Evolutionary conservation across 2,888 invertebrate species (phyloP).

Genomic region (Seira musarum): DNA sequence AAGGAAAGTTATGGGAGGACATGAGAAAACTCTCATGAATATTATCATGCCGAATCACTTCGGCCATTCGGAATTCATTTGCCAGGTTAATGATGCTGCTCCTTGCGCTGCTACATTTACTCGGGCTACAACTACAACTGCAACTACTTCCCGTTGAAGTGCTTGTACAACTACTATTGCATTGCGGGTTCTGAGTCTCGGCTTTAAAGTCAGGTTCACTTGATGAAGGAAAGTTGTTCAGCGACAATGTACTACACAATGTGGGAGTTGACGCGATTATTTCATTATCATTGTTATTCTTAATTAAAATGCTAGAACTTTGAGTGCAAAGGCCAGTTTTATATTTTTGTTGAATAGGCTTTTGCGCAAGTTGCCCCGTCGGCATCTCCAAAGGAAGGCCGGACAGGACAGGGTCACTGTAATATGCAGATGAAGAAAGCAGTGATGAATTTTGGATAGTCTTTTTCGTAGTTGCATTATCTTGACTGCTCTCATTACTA

Average conservation of each 20-base stretch:
- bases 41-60: conserved; percentile 40
- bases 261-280: background rate
- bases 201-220: no score
- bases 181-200: no score
- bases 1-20: conserved; percentile 41
- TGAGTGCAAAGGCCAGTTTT: no score
- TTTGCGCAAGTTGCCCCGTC: background rate
- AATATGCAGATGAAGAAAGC: conserved; percentile 44
- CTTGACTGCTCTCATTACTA: background rate
- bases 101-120: conserved; percentile 1
- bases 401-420: conserved; percentile 41
- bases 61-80: conserved; percentile 40
- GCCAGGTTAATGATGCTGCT: conserved; percentile 35
- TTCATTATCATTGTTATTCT: conserved; percentile 14
- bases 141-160: background rate
- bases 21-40: conserved; percentile 60
- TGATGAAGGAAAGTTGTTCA: background rate
- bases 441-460: conserved; percentile 23
- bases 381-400: conserved; percentile 37
- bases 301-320: conserved; percentile 23
- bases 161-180: background rate
- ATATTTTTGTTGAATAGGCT: background rate
- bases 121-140: background rate
- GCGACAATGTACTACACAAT: background rate
- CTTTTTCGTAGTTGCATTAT: conserved; percentile 28